Evolutionary conservation across 2,113 vertebrate species (phyloP).

Genomic region (Nyctibius bracteatus): DNA sequence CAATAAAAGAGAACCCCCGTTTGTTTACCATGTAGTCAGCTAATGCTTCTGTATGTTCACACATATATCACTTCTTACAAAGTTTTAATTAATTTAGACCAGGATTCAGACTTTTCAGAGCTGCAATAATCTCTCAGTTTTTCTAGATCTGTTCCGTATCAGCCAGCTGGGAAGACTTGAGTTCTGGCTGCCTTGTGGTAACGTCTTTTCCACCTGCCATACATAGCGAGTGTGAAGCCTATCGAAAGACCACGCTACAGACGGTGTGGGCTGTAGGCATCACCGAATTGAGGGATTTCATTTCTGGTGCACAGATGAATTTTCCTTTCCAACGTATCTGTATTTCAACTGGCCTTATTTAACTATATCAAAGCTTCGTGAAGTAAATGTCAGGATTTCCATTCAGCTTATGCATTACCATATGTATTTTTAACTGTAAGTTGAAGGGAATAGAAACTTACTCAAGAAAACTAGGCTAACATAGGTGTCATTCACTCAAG

Average conservation of each 20-base stretch:
- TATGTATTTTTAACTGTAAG: not conserved
- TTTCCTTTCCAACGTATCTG: not conserved
- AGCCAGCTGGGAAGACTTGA: not conserved
- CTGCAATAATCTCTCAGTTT: not conserved
- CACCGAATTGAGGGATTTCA: not conserved
- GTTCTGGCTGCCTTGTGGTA: not conserved
- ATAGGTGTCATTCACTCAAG: not conserved
- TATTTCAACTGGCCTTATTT: not conserved
- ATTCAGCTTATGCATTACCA: not conserved
- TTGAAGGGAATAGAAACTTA: not conserved
- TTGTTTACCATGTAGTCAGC: not conserved
- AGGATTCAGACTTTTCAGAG: not conserved
- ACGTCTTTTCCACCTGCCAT: not conserved
- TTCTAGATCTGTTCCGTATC: not conserved
- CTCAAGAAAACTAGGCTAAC: not conserved
- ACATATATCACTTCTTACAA: not conserved
- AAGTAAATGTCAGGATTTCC: not conserved
- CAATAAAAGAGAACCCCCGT: not conserved
- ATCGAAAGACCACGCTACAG: not conserved
- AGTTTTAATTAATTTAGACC: not conserved
- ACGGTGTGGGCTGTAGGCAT: fast-evolving
- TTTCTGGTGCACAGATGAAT: not conserved
- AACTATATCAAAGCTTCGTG: not conserved
- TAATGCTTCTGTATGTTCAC: not conserved
- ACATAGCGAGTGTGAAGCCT: not conserved